Base-by-base conservation (phyloP, 2,113 vertebrate genomes). In the Poicephalus meyeri region DNA sequence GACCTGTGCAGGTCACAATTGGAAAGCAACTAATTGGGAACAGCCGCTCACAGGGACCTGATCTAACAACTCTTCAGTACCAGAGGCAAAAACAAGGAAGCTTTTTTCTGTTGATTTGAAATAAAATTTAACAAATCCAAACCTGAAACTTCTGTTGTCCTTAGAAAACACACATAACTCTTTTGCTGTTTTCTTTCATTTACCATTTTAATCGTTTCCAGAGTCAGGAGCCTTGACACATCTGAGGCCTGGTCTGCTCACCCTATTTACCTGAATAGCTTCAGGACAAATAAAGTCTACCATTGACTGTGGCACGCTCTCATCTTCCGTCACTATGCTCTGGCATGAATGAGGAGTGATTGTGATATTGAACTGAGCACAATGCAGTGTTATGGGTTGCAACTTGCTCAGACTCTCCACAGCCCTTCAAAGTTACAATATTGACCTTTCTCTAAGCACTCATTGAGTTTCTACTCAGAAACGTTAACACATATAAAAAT, bases 311-410 rank as follows among this genome's bases (percentile, higher is more conserved):
- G 33, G 37, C 1, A 2, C 10, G 8, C 31, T 86, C 44, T 60
- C 13, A 28, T 68, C 42, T 49, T 63, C 25, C 35, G 26, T 63
- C 26, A 19, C 6, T 53, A 8, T 8, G 3, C 6, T 80, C 58
- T 37, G 33, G 42, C 28, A 16, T 41, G 33, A 69, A 55, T 6
- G 9, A 50, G 31, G 12, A 46, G 5, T 23, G 15, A 29, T 13
- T 0, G 1, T 15, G 26, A 13, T 42, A n/a, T 56, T 37, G 44
- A 60, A 4, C 35, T 35, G 55, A 42, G 12, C 8, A 15, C 11
- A 66, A 35, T 0, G 2, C 19, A 39, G 3, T 24, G 2, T 63
- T 52, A 33, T 4, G 21, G 49, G 2, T 47, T 60, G 16, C 21
- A 93, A 86, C 44, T 79, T 80, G 12, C 35, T 91, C 20, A 20